Evolutionary conservation across 2,888 invertebrate genomes (phyloP).

Genomic region (Sclerodermus sp.): DNA sequence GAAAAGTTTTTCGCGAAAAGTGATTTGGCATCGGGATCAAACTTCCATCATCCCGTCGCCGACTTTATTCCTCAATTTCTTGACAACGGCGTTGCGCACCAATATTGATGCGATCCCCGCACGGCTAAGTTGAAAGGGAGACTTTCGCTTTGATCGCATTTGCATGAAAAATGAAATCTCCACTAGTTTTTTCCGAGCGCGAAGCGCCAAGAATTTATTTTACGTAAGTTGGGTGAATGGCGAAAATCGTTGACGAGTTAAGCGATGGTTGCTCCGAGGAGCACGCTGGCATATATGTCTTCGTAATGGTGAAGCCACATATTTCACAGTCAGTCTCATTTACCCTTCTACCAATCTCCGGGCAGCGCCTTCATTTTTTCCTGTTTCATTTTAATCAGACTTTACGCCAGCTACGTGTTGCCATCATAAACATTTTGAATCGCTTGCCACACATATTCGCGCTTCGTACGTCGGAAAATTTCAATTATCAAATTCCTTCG

Average conservation of each 20-base stretch:
- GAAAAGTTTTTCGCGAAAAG: too few species aligned
- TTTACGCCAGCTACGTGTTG: slow-evolving; percentile 13
- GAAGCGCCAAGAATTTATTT: too few species aligned
- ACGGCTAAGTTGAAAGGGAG: too few species aligned
- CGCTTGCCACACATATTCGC: background rate
- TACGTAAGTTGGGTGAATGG: background rate
- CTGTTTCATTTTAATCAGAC: slow-evolving; percentile 13
- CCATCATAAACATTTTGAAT: slow-evolving; percentile 4
- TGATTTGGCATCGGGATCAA: too few species aligned
- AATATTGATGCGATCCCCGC: too few species aligned
- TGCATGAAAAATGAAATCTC: too few species aligned
- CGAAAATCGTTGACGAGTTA: slow-evolving; percentile 34
- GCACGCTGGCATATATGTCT: slow-evolving; percentile 24
- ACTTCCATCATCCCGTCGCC: too few species aligned
- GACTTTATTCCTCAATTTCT: too few species aligned
- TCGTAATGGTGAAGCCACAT: slow-evolving; percentile 34
- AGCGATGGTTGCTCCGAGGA: slow-evolving; percentile 21
- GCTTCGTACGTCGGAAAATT: slow-evolving; percentile 4
- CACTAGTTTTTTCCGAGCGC: too few species aligned
- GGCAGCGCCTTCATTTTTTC: slow-evolving; percentile 9
- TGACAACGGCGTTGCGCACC: too few species aligned
- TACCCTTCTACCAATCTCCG: slow-evolving; percentile 18
- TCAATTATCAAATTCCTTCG: background rate
- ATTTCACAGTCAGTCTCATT: slow-evolving; percentile 34
- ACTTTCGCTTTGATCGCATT: too few species aligned